A percentile compares a stretch with the other conserved stretches of the same genome.
phyloP scores from a whole-genome alignment of 1,140 invertebrate species.

The Maniola jurtina region DNA sequence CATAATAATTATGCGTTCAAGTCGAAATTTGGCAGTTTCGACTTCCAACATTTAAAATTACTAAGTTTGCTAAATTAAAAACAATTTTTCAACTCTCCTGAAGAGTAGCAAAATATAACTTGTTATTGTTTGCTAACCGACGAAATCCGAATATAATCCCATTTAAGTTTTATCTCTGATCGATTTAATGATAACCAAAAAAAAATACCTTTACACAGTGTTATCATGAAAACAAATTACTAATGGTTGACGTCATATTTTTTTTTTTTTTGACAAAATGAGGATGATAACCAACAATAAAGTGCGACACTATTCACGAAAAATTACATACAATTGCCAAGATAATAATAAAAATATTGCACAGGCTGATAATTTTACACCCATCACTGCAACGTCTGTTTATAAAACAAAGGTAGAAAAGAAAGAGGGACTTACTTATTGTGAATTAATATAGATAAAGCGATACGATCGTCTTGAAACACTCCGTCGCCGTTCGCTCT shows the following conservation, averaged over 20 bases:
- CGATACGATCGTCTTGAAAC: neutral
- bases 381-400: neutral
- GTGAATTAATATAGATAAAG: neutral
- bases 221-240: neutral
- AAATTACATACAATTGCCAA: slow-evolving; percentile 8
- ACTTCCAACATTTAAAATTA: too few species aligned
- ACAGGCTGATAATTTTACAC: slow-evolving; percentile 1
- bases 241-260: neutral
- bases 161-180: too few species aligned
- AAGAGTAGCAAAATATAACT: too few species aligned
- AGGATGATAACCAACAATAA: neutral
- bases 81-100: too few species aligned
- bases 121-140: too few species aligned
- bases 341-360: slow-evolving; percentile 1
- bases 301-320: neutral
- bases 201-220: neutral
- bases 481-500: slow-evolving; percentile 17
- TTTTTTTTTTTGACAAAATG: neutral
- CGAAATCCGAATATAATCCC: too few species aligned
- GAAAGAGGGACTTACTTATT: slow-evolving; percentile 5
- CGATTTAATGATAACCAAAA: neutral
- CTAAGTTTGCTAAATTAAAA: too few species aligned
- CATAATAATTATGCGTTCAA: too few species aligned
- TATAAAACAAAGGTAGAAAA: neutral
- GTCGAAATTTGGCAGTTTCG: too few species aligned